Conservation (phyloP, 1,140 invertebrate genomes). For the Ooceraea biroi region DNA sequence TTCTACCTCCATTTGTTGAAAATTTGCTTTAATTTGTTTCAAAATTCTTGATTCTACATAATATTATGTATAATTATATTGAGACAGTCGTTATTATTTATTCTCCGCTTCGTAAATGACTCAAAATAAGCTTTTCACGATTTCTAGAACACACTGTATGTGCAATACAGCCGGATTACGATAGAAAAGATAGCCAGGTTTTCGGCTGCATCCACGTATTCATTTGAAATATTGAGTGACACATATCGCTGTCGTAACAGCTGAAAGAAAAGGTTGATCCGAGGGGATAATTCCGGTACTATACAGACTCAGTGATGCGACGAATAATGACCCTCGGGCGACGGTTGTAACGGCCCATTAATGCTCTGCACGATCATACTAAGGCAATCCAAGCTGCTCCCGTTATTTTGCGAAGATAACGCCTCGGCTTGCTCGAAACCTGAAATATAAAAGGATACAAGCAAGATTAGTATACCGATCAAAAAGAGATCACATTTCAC, state of each 20-base stretch:
- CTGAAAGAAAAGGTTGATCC: not conserved
- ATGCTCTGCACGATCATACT: constrained; percentile 90
- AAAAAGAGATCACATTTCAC: no score
- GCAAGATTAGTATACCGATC: not conserved
- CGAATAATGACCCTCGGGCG: constrained; percentile 71
- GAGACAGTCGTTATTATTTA: not conserved
- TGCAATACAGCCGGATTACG: not conserved
- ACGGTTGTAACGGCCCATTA: constrained; percentile 77
- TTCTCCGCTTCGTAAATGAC: not conserved
- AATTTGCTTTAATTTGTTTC: not conserved
- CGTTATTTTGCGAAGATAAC: constrained; percentile 78
- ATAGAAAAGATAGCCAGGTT: not conserved
- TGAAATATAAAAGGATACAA: constrained; percentile 79
- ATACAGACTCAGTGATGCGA: constrained; percentile 72
- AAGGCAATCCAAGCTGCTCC: constrained; percentile 88
- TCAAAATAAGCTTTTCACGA: not conserved
- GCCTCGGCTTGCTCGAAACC: constrained; percentile 84
- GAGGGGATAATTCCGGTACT: constrained; percentile 66
- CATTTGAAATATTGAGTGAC: constrained; percentile 15
- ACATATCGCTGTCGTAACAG: not conserved
- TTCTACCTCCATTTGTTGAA: not conserved
- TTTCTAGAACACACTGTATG: not conserved
- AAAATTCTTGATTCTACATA: not conserved
- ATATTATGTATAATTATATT: not conserved
- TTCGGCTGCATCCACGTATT: not conserved